Evolutionary conservation across 2,113 vertebrate species (phyloP).

Genomic region (Jaculus jaculus): DNA sequence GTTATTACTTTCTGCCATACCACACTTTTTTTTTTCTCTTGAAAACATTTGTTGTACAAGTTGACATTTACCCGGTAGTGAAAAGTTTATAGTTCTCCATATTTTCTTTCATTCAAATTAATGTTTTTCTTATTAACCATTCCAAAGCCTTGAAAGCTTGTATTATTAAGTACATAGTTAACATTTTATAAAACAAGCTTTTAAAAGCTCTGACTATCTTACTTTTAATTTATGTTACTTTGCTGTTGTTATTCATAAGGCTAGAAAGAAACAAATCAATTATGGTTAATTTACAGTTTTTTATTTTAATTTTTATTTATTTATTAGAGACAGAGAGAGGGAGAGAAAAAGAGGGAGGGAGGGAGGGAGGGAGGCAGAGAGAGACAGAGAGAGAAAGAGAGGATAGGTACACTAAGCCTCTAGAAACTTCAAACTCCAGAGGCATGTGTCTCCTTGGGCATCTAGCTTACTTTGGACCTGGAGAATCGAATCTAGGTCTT

Average conservation of each 20-base stretch:
- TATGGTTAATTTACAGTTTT: neutral
- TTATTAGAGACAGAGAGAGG: too few species aligned
- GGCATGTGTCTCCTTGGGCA: too few species aligned
- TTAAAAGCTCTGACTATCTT: neutral
- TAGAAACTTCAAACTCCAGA: too few species aligned
- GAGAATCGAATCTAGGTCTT: too few species aligned
- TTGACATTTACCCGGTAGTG: conserved; percentile 49
- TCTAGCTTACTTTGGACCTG: too few species aligned
- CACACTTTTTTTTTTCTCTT: conserved; percentile 6
- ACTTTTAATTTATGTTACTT: conserved; percentile 45
- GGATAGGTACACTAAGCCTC: too few species aligned
- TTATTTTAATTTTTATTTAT: neutral
- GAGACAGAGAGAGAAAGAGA: too few species aligned
- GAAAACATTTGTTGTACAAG: conserved; percentile 43
- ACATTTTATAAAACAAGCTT: neutral
- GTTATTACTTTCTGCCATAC: neutral
- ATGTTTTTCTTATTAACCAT: conserved; percentile 5
- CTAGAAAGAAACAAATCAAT: conserved; percentile 8
- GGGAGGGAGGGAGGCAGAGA: too few species aligned
- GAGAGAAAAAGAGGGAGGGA: too few species aligned
- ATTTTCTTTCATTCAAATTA: conserved; percentile 55
- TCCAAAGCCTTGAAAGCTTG: conserved; percentile 41
- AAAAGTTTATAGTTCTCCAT: conserved; percentile 35
- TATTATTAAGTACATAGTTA: conserved; percentile 29
- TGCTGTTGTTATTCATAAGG: neutral